Base-by-base conservation (phyloP, 2,797 vertebrate genomes). In the Yasuhikotakia modesta region DNA sequence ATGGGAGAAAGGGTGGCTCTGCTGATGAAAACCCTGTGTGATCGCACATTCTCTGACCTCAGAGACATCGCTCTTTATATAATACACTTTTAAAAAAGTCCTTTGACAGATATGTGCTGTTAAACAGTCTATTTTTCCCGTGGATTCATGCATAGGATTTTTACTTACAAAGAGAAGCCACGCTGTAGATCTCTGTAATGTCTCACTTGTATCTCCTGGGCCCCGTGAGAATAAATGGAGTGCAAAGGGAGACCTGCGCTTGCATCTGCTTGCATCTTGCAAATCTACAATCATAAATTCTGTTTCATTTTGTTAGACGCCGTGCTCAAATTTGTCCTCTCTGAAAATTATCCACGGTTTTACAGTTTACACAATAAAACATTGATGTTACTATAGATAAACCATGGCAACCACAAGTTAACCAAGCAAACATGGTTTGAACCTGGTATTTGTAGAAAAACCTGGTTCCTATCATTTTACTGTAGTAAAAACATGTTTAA, bases 21-120 rank as follows among this genome's bases (percentile, higher is more conserved):
- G 60, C 60, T 64, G 76, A 71, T 58, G 70, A 67, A 82, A 76
- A 82, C 67, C 64, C 77, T 53, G 63, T 52, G 35, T 72, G 70
- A 76, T 27, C 69, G 68, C 72, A 68, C 68, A 82, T 79, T 58
- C 74, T 32, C 73, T 74, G 76, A 79, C 70, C 70, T 65, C 71
- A 61, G 68, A 65, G 66, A 67, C 78, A 76, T 80, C 69, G 57
- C 63, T 64, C 53, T 78, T 78, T 78, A 57, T 74, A n/a, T 67
- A 65, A 70, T 74, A 32, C 73, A 22, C 57, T 75, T 64, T 39
- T 13, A 16, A 58, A 58, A 66, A 7, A 46, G 19, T 52, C 21
- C 21, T 52, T 50, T 70, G 48, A 55, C 39, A 76, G 35, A 67
- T 60, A 58, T 68, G 39, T 21, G 0, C 19, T 63, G 30, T 70